phyloP scores from a whole-genome alignment of 1,140 invertebrate species.

The Pogonomyrmex californicus region DNA sequence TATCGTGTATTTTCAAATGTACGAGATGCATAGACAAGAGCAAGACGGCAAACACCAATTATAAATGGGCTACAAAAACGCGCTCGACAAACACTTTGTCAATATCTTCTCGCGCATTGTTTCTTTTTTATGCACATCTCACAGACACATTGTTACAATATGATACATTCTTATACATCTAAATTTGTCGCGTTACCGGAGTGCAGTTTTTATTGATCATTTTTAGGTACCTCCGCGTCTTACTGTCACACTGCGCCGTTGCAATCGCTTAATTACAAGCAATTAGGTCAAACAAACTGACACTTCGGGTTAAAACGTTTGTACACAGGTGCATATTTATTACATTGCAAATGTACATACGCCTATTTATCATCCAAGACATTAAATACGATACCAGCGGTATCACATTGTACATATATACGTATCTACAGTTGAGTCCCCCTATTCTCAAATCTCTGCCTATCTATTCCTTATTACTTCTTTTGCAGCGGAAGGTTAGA shows the following conservation, averaged over 20 bases:
- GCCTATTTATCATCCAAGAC: slow-evolving; percentile 78
- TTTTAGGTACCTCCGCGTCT: background rate
- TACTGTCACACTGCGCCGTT: background rate
- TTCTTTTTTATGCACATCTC: slow-evolving; percentile 39
- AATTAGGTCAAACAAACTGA: slow-evolving; percentile 48
- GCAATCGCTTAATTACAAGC: background rate
- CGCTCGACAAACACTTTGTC: slow-evolving; percentile 22
- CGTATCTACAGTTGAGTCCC: slow-evolving; percentile 24
- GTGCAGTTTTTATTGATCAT: slow-evolving; percentile 35
- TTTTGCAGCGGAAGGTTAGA: background rate
- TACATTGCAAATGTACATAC: slow-evolving; percentile 80
- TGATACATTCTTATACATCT: slow-evolving; percentile 48
- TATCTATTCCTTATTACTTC: background rate
- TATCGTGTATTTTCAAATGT: slow-evolving; percentile 46
- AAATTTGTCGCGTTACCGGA: slow-evolving; percentile 37
- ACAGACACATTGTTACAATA: slow-evolving; percentile 50
- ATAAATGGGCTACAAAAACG: slow-evolving; percentile 55
- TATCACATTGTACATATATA: slow-evolving; percentile 45
- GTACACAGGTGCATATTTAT: slow-evolving; percentile 76
- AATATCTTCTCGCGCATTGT: slow-evolving; percentile 17
- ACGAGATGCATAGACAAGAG: slow-evolving; percentile 53
- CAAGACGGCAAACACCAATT: slow-evolving; percentile 49
- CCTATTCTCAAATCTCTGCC: background rate
- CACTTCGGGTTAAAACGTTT: slow-evolving; percentile 64
- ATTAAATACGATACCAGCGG: slow-evolving; percentile 76